Evolutionary conservation across 2,797 vertebrate genomes (phyloP).

Genomic region (Melanotaenia trifasciata): DNA sequence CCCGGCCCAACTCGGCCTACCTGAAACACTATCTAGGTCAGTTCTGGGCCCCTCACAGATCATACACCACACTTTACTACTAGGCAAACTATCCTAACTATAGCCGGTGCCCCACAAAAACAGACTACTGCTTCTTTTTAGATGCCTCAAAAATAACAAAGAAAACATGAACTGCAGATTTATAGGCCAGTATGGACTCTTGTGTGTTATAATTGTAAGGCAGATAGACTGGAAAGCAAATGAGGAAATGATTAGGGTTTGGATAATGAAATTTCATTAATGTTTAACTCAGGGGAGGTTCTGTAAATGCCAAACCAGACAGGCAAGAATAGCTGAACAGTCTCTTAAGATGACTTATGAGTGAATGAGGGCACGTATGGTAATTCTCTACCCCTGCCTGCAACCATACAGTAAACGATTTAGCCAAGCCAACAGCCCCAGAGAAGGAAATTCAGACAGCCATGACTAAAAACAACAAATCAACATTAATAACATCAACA

Average conservation of each 20-base stretch:
- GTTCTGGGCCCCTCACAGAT: slow-evolving; percentile 68
- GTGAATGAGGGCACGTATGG: slow-evolving; percentile 36
- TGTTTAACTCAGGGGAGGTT: slow-evolving; percentile 73
- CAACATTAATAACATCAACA: slow-evolving; percentile 55
- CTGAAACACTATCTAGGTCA: slow-evolving; percentile 82
- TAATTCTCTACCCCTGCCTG: slow-evolving; percentile 40
- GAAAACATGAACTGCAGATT: slow-evolving; percentile 64
- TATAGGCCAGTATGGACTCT: slow-evolving; percentile 39
- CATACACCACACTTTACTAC: slow-evolving; percentile 80
- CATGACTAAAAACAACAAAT: slow-evolving; percentile 45
- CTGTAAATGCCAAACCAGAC: slow-evolving; percentile 71
- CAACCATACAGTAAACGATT: slow-evolving; percentile 46
- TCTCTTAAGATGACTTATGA: slow-evolving; percentile 58
- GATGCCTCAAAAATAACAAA: slow-evolving; percentile 67
- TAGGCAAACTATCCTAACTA: slow-evolving; percentile 77
- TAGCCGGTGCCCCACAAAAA: slow-evolving; percentile 69
- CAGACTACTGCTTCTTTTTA: slow-evolving; percentile 60
- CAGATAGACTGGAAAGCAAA: slow-evolving; percentile 41
- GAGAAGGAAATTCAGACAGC: slow-evolving; percentile 38
- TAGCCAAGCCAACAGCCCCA: slow-evolving; percentile 34
- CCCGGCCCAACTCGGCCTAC: slow-evolving; percentile 66
- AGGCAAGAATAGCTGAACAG: slow-evolving; percentile 65
- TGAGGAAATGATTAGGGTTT: slow-evolving; percentile 57
- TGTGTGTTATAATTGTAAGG: slow-evolving; percentile 52
- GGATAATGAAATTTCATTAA: slow-evolving; percentile 70